Percentiles rank a stretch among this genome's conserved stretches.
Evolutionary conservation across 2,888 invertebrate species (phyloP).

Genomic region (Agonopterix arenella): DNA sequence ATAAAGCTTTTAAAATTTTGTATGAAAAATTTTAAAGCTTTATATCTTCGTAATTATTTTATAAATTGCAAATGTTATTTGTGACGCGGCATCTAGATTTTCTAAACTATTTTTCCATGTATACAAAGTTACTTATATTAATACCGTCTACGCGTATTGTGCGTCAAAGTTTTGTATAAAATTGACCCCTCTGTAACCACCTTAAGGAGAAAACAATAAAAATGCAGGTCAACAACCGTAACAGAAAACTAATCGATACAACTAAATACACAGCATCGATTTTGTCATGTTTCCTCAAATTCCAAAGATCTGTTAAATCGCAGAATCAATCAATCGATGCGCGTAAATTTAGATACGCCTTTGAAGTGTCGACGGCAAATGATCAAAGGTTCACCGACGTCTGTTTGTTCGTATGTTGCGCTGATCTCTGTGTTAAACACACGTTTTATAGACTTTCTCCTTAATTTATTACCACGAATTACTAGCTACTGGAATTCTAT

Average conservation of each 20-base stretch:
- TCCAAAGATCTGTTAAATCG: conserved; percentile 27
- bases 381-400: conserved; percentile 39
- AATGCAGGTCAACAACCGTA: too few relatives aligned
- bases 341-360: conserved; percentile 29
- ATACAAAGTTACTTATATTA: too few relatives aligned
- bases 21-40: too few relatives aligned
- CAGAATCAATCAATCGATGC: conserved; percentile 41
- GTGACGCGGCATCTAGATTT: too few relatives aligned
- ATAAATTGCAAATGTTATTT: too few relatives aligned
- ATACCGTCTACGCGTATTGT: too few relatives aligned
- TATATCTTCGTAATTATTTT: too few relatives aligned
- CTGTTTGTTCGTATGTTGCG: conserved; percentile 16
- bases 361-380: conserved; percentile 37
- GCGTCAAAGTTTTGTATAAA: too few relatives aligned
- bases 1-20: too few relatives aligned
- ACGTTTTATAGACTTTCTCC: conserved; percentile 37
- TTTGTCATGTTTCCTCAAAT: conserved; percentile 13
- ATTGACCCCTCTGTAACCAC: too few relatives aligned
- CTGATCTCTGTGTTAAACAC: conserved; percentile 9
- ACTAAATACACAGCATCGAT: neutral
- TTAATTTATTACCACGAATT: conserved; percentile 16
- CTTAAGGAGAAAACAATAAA: too few relatives aligned
- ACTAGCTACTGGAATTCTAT: conserved; percentile 8
- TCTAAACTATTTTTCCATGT: too few relatives aligned
- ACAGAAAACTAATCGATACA: neutral